phyloP scores from a whole-genome alignment of 2,797 vertebrate species.

The Gila robusta region DNA sequence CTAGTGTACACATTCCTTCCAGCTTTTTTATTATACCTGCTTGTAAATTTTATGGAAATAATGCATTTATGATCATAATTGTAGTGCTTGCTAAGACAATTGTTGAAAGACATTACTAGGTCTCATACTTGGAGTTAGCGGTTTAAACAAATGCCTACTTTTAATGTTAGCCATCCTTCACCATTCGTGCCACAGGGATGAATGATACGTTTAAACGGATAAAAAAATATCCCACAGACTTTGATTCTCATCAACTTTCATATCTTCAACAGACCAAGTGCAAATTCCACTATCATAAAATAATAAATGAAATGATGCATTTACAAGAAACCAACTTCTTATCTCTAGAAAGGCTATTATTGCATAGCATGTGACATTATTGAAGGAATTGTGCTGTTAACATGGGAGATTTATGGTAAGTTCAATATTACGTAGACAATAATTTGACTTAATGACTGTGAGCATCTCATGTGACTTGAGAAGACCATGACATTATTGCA shows the following conservation, averaged over 20 bases:
- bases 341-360: constrained; percentile 13
- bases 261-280: constrained; percentile 8
- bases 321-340: constrained; percentile 25
- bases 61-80: not conserved
- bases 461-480: not conserved
- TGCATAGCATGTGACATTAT: not conserved
- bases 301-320: constrained; percentile 13
- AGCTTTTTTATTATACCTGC: not conserved
- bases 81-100: not conserved
- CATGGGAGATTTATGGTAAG: not conserved
- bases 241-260: constrained; percentile 27
- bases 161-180: not conserved
- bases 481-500: not conserved
- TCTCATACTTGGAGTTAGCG: not conserved
- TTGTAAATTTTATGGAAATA: not conserved
- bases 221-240: not conserved
- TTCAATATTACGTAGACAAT: not conserved
- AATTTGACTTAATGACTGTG: not conserved
- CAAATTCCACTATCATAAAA: constrained; percentile 32
- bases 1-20: not conserved
- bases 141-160: not conserved
- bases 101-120: not conserved
- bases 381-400: not conserved
- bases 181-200: not conserved
- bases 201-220: not conserved